A percentile compares a stretch with the other conserved stretches of the same genome.
Conservation (phyloP, 2,888 invertebrate species). For the Melangyna quadrimaculata region DNA sequence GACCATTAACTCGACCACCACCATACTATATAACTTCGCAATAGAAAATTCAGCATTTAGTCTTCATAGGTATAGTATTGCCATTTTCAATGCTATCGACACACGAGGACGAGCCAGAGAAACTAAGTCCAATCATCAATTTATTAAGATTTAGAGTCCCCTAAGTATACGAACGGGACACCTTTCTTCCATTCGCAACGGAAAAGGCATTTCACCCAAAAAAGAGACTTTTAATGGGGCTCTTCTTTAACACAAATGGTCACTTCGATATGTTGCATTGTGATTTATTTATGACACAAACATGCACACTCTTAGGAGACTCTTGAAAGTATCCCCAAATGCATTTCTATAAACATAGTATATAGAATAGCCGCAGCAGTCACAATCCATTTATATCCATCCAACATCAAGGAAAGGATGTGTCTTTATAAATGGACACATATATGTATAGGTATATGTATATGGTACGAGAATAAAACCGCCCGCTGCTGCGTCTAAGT, state of each 20-base stretch:
- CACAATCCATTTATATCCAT: conserved; percentile 70
- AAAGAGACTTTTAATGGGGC: conserved; percentile 21
- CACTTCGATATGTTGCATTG: conserved; percentile 68
- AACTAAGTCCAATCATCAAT: conserved; percentile 68
- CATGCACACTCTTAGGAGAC: conserved; percentile 46
- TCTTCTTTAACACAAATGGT: conserved; percentile 46
- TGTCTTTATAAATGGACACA: background rate
- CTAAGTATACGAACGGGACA: conserved; percentile 42
- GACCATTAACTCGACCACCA: conserved; percentile 56
- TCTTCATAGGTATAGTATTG: background rate
- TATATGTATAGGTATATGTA: background rate
- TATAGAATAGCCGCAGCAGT: conserved; percentile 56
- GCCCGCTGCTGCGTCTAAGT: conserved; percentile 7
- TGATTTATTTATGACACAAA: conserved; percentile 72
- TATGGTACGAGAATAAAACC: background rate
- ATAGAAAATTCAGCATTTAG: conserved; percentile 40
- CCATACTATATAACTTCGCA: conserved; percentile 18
- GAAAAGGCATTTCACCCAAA: conserved; percentile 27
- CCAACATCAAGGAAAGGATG: conserved; percentile 48
- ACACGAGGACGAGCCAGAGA: conserved; percentile 33
- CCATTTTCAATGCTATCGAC: conserved; percentile 44
- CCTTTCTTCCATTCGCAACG: conserved; percentile 44
- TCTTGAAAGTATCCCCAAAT: conserved; percentile 40
- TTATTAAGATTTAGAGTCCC: conserved; percentile 68
- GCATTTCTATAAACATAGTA: too few species aligned